Conservation (phyloP, 2,888 invertebrate species). For the Campoplex nolae region DNA sequence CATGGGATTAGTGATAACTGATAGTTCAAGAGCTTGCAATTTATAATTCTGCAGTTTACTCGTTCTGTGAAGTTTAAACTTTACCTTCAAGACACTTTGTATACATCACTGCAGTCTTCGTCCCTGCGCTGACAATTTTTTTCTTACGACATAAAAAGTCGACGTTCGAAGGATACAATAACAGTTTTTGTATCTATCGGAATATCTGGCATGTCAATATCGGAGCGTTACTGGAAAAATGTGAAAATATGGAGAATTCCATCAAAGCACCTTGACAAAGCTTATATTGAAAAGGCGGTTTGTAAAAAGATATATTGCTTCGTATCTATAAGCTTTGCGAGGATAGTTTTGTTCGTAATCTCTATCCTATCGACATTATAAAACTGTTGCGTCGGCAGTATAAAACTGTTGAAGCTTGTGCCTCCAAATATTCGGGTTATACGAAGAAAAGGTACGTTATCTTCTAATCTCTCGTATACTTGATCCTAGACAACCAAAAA, state of each 20-base stretch:
- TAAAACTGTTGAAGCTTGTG: too few species aligned
- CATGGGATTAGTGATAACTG: not conserved
- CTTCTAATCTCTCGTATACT: conserved; percentile 4
- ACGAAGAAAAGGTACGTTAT: not conserved
- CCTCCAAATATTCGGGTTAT: not conserved
- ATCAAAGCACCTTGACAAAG: not conserved
- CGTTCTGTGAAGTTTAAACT: not conserved
- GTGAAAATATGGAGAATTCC: not conserved
- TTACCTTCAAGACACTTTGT: not conserved
- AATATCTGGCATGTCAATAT: not conserved
- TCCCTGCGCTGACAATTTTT: not conserved
- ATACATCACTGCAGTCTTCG: not conserved
- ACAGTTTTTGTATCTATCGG: not conserved
- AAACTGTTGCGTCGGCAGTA: not conserved
- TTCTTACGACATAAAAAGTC: not conserved
- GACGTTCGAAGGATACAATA: not conserved
- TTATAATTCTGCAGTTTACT: not conserved
- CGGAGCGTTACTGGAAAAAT: not conserved
- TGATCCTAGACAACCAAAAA: conserved; percentile 4
- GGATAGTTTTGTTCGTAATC: not conserved
- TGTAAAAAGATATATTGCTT: conserved; percentile 9
- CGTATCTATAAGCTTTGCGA: not conserved
- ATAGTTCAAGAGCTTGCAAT: not conserved
- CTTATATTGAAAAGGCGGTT: conserved; percentile 14
- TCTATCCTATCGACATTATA: conserved; percentile 2